A percentile compares a stretch with the other conserved stretches of the same genome.
phyloP scores from a whole-genome alignment of 2,113 vertebrate species.

The Alethe castanea region DNA sequence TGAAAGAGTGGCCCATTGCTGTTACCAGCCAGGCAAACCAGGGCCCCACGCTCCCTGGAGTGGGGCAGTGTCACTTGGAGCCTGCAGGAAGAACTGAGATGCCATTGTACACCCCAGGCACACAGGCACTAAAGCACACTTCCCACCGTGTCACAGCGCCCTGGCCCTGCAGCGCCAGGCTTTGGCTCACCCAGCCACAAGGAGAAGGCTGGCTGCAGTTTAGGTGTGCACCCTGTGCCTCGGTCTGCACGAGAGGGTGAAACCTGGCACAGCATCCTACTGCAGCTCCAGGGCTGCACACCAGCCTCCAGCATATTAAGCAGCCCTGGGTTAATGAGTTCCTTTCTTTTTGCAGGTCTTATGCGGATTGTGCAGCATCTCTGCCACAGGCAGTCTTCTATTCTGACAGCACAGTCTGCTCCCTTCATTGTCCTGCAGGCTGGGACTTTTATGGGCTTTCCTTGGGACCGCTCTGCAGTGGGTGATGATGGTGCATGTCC shows the following conservation, averaged over 20 bases:
- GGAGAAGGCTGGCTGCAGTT: not conserved
- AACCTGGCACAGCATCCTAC: not conserved
- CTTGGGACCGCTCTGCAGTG: not conserved
- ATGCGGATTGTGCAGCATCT: not conserved
- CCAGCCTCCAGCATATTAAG: conserved; percentile 40
- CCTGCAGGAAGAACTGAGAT: not conserved
- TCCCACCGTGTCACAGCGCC: fast-evolving
- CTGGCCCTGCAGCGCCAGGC: not conserved
- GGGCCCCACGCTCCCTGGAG: fast-evolving
- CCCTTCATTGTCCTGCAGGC: not conserved
- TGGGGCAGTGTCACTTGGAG: not conserved
- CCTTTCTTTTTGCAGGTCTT: conserved; percentile 14
- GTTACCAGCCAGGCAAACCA: not conserved
- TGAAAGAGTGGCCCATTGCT: not conserved
- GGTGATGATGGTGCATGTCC: not conserved
- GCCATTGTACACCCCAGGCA: not conserved
- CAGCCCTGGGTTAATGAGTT: conserved; percentile 21
- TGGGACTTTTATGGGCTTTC: not conserved
- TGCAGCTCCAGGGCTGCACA: not conserved
- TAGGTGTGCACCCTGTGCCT: not conserved
- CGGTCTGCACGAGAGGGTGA: not conserved
- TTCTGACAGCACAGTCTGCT: not conserved
- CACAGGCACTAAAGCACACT: not conserved
- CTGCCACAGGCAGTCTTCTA: not conserved
- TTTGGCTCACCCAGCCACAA: fast-evolving